Base-by-base conservation (phyloP, 2,797 vertebrate genomes). In the Smutsia gigantea region DNA sequence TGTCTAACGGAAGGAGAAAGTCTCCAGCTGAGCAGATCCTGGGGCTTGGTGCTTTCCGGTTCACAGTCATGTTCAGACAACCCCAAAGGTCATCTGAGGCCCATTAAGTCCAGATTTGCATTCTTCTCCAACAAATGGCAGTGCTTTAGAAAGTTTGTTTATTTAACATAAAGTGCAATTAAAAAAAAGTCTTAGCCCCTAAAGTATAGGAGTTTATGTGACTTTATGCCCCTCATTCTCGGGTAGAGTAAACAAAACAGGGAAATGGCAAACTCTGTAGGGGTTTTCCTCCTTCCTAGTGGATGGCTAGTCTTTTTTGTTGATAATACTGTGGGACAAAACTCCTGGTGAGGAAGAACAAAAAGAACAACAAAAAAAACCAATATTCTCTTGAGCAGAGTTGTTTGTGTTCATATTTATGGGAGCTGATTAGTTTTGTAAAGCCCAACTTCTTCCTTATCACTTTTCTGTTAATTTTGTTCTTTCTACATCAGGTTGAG, bases 81-180 rank as follows among this genome's bases (percentile, higher is more conserved):
- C 75, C 69, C 7, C 2, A 5, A 74, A 84, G 91, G 89, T 87
- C 87, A 93, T 88, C 68, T 93, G 95, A 97, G 94, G 95, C 64
- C 93, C 75, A 83, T 98, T 96, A 95, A 87, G 46, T 85, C 63
- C 96, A 95, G 94, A 95, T 97, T 97, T 94, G 96, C 94, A 77
- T 98, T 98, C 83, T 97, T 98, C 86, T 86, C 92, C 94, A 96
- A 90, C 13, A 87, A 97, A 95, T 96, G 82, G 96, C 91, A 87
- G 81, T 78, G 18, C 64, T 95, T 96, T 79, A 92, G 93, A 95
- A 96, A 79, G 64, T 90, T 97, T 97, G 96, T 97, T 98, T 98
- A 92, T 97, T 97, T 97, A 97, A 95, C 53, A 86, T 95, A 95
- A 97, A 98, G 95, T 91, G 31, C 61, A 86, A 81, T 94, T 97